Conservation (phyloP, 2,888 invertebrate species). For the Clostera curtula region DNA sequence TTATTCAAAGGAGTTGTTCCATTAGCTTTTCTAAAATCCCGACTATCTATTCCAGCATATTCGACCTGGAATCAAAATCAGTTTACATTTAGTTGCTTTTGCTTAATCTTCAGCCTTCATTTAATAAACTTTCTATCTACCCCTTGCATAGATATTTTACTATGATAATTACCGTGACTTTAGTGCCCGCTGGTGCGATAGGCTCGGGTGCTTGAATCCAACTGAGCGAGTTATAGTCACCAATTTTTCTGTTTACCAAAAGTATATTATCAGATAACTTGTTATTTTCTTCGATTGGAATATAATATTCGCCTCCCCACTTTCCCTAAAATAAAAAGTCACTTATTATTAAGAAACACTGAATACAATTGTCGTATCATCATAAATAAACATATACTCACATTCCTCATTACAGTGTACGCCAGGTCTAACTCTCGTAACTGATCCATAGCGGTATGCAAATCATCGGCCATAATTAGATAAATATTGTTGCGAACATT, state of each 20-base stretch:
- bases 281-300: constrained; percentile 15
- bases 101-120: no score
- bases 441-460: constrained; percentile 24
- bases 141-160: no score
- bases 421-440: constrained; percentile 33
- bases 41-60: no score
- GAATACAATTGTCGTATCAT: no score
- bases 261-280: constrained; percentile 3
- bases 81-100: no score
- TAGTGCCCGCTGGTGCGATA: constrained; percentile 5
- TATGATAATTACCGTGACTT: constrained; percentile 22
- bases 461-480: constrained; percentile 31
- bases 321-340: constrained; percentile 11
- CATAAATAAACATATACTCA: constrained; percentile 14
- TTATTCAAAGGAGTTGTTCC: no score
- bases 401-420: constrained; percentile 29
- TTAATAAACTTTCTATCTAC: no score
- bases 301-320: constrained; percentile 32
- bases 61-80: no score
- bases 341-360: no score
- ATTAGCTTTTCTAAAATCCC: no score
- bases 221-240: constrained; percentile 22
- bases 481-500: constrained; percentile 26
- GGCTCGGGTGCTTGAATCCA: constrained; percentile 25
- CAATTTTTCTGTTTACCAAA: constrained; percentile 18